A percentile compares a stretch with the other conserved stretches of the same genome.
phyloP scores from a whole-genome alignment of 2,888 invertebrate genomes.

The Leptarthrus brevirostris region DNA sequence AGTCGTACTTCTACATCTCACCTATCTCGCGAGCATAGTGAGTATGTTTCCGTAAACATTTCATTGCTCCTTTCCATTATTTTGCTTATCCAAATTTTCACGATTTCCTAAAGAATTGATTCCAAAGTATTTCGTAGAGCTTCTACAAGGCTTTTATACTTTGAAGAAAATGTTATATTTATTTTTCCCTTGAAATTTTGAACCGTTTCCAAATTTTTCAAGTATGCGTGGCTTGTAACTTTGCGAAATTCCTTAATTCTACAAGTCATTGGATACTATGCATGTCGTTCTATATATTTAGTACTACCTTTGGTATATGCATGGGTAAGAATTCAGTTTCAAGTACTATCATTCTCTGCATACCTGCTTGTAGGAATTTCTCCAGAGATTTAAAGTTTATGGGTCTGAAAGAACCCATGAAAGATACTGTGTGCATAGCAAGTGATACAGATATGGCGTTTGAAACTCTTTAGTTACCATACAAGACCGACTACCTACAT shows the following conservation, averaged over 20 bases:
- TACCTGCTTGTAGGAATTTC: slow-evolving; percentile 41
- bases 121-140: no score
- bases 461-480: slow-evolving; percentile 9
- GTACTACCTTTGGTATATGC: neutral
- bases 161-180: slow-evolving; percentile 22
- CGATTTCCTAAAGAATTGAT: no score
- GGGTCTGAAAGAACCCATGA: slow-evolving; percentile 25
- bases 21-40: no score
- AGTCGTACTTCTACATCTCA: no score
- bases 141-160: neutral
- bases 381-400: slow-evolving; percentile 47
- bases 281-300: neutral
- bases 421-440: slow-evolving; percentile 45
- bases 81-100: no score
- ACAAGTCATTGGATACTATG: slow-evolving; percentile 30
- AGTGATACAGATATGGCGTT: slow-evolving; percentile 42
- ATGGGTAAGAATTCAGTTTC: slow-evolving; percentile 31
- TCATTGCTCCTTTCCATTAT: no score
- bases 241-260: slow-evolving; percentile 38
- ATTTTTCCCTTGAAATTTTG: neutral
- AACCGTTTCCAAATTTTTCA: slow-evolving; percentile 18
- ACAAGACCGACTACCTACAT: slow-evolving; percentile 27
- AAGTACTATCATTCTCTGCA: slow-evolving; percentile 40
- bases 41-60: no score
- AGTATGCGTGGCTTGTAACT: slow-evolving; percentile 33